Evolutionary conservation across 2,113 vertebrate species (phyloP).

Genomic region (Laticauda colubrina): DNA sequence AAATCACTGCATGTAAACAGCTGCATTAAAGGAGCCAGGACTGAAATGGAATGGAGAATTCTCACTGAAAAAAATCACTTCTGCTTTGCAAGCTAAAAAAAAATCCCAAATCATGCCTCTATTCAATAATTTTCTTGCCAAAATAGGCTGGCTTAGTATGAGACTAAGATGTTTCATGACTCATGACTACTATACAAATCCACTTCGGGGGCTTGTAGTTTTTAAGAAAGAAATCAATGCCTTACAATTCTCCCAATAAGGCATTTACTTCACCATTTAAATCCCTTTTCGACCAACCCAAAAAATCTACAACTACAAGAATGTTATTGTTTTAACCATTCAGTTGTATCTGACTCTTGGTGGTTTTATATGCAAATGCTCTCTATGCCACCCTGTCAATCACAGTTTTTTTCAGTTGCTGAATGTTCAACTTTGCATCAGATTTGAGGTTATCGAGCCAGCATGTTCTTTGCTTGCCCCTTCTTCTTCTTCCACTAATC

Average conservation of each 20-base stretch:
- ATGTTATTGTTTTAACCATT: background rate
- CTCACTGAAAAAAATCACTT: background rate
- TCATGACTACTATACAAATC: background rate
- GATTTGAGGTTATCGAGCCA: background rate
- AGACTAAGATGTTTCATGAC: background rate
- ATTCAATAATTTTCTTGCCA: too few species aligned
- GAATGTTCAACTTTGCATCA: background rate
- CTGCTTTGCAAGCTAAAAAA: background rate
- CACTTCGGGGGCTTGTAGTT: background rate
- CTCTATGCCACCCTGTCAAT: background rate
- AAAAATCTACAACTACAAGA: background rate
- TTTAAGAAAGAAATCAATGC: background rate
- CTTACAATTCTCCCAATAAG: background rate
- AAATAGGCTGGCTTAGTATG: background rate
- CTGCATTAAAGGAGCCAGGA: background rate
- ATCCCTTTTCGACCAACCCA: background rate
- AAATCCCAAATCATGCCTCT: background rate
- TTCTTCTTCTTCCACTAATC: too few species aligned
- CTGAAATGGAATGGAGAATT: too few species aligned
- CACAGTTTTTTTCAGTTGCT: background rate
- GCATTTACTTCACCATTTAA: background rate
- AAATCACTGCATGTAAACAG: background rate
- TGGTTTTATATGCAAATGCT: background rate
- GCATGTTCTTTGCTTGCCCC: too few species aligned
- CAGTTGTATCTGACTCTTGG: background rate